Percentiles rank a stretch among this genome's conserved stretches.
These are phyloP conservation scores for Camarhynchus parvulus DNA, from an alignment of 2,113 vertebrate genomes.

Conservation along the genomic window DNA sequence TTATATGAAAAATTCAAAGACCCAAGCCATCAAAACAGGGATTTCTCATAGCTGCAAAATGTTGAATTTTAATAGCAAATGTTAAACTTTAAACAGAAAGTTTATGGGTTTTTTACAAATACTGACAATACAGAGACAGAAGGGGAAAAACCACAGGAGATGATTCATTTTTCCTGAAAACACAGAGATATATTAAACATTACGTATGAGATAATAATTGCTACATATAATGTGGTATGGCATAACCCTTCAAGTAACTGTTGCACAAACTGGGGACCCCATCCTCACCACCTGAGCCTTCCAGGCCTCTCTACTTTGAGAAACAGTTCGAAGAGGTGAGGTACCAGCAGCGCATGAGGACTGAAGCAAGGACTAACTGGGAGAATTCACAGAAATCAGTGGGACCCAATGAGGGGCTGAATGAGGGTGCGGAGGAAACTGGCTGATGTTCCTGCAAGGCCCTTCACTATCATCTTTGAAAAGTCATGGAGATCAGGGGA, in stretches of 20 bases:
- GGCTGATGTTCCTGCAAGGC: not conserved
- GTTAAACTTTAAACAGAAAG: not conserved
- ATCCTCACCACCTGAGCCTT: not conserved
- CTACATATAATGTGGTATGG: not conserved
- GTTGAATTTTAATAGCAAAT: not conserved
- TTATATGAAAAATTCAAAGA: conserved; percentile 1
- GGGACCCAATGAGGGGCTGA: not conserved
- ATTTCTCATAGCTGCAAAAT: conserved; percentile 13
- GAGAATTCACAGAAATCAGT: not conserved
- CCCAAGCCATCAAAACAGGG: not conserved
- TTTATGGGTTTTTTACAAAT: not conserved
- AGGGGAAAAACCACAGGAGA: not conserved
- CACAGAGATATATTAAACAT: not conserved
- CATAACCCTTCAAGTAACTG: not conserved
- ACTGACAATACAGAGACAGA: not conserved
- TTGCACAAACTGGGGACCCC: not conserved
- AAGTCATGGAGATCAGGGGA: not conserved
- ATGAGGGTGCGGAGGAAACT: not conserved
- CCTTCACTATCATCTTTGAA: not conserved
- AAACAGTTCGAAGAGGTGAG: not conserved
- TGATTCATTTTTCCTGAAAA: not conserved
- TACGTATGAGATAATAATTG: not conserved
- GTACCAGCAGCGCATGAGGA: not conserved
- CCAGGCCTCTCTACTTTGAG: not conserved
- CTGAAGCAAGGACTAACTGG: not conserved